Evolutionary conservation across 2,113 vertebrate genomes (phyloP), one percentile per base, ranked within the genome.

Genomic region (Calonectris borealis): DNA sequence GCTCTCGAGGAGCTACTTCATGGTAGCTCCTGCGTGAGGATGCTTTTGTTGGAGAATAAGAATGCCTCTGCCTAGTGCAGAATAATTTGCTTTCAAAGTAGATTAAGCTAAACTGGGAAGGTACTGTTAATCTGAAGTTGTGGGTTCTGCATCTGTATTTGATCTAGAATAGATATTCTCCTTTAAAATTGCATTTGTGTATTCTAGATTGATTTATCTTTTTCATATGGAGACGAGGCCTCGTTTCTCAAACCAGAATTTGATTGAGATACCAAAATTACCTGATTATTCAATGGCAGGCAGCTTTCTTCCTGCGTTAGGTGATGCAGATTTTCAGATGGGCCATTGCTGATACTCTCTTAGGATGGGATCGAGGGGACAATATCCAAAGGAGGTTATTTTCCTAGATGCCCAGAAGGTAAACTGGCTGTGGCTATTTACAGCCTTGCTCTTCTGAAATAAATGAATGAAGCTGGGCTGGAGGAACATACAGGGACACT

Each of bases 151-250:
- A 68, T 93, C 94, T 96, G 88, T 62, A 51, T 92, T 93, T 94
- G 69, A 93, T 92, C 88, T 90, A 69, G 73, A 91, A 51, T 88
- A 90, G 68, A 86, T 94, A 64, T 9, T 90, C 29, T 58, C 34
- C 73, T 90, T 91, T 90, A 70, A 95, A 95, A 92, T 81, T 62
- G 8, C 42, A 51, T 93, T 96, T 95, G 60, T 34, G 36, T 70
- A 60, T 92, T 94, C 55, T 77, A 27, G 83, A 66, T 88, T 90
- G 93, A 95, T 95, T 92, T 95, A 73, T 93, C 46, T 91, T 46
- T 95, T 87, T 88, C 88, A 75, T 90, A 83, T 48, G 88, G 92
- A 83, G 88, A 52, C 3, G 2, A 90, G n/a, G 79, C 76, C 76
- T 91, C 62, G 5, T 91, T 70, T 90, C 46, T 72, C 51, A 73